Evolutionary conservation across 2,113 vertebrate genomes (phyloP).

Genomic region (Gopherus evgoodei): DNA sequence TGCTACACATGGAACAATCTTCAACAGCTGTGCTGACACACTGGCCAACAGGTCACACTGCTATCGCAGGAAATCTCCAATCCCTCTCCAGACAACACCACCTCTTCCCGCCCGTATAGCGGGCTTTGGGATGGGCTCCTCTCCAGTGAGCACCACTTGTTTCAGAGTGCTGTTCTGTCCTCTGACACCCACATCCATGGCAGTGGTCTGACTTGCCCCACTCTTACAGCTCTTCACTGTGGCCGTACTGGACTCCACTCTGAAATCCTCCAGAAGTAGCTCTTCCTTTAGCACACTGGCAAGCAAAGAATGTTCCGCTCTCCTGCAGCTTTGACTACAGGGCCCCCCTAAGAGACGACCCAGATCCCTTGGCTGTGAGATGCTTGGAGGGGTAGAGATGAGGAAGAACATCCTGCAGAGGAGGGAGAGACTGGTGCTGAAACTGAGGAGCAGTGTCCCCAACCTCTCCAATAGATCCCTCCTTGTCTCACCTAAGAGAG

Average conservation of each 20-base stretch:
- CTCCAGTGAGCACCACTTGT: too few species aligned
- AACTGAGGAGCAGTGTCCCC: not conserved
- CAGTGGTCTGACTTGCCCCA: not conserved
- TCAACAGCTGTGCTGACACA: too few species aligned
- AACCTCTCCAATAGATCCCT: not conserved
- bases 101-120: too few species aligned
- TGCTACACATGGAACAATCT: too few species aligned
- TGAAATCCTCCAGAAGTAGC: not conserved
- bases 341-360: not conserved
- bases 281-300: not conserved
- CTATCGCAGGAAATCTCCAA: too few species aligned
- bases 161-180: not conserved
- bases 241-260: not conserved
- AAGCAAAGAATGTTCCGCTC: not conserved
- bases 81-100: too few species aligned
- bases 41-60: too few species aligned
- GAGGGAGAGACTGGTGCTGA: not conserved
- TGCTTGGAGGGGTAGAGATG: not conserved
- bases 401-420: not conserved
- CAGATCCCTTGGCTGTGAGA: not conserved
- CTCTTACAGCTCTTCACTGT: not conserved
- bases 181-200: not conserved
- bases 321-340: not conserved
- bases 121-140: too few species aligned
- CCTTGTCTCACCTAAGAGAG: not conserved